Percentiles rank a stretch among this genome's conserved stretches.
Evolutionary conservation across 2,797 vertebrate genomes (phyloP).

Genomic region (Lerista edwardsae): DNA sequence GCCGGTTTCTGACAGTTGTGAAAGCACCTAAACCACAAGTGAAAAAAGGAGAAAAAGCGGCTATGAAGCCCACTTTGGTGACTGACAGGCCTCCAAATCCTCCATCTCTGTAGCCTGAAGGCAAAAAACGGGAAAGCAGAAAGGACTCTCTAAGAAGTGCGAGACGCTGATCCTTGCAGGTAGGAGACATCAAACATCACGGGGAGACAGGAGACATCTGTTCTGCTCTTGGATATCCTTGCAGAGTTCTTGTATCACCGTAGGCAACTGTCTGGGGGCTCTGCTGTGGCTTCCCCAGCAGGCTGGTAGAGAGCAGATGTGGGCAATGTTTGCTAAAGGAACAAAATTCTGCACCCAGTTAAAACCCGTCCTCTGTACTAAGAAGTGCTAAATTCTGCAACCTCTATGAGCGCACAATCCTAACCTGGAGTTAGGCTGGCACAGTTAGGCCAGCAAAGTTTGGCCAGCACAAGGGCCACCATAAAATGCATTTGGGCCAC

Average conservation of each 20-base stretch:
- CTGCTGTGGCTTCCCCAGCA: background rate
- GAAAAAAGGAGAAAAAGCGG: too few species aligned
- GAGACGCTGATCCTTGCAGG: background rate
- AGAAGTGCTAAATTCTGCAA: background rate
- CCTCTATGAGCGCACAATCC: too few species aligned
- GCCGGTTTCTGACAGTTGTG: background rate
- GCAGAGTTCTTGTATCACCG: constrained; percentile 12
- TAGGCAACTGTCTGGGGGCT: background rate
- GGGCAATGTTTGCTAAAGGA: background rate
- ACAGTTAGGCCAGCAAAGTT: too few species aligned
- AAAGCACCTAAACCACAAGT: background rate
- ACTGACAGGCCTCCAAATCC: constrained; percentile 2
- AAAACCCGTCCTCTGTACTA: background rate
- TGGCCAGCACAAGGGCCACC: too few species aligned
- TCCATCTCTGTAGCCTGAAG: constrained; percentile 9
- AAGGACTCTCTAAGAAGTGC: background rate
- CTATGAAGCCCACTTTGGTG: background rate
- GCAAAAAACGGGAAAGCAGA: background rate
- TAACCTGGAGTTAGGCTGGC: too few species aligned
- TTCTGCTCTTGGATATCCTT: constrained; percentile 17
- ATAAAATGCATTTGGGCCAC: too few species aligned
- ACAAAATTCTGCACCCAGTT: background rate
- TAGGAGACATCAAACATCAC: background rate
- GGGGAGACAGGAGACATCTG: background rate
- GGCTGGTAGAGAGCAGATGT: background rate